phyloP scores from a whole-genome alignment of 2,888 invertebrate genomes.

The Onthophagus sagittarius region DNA sequence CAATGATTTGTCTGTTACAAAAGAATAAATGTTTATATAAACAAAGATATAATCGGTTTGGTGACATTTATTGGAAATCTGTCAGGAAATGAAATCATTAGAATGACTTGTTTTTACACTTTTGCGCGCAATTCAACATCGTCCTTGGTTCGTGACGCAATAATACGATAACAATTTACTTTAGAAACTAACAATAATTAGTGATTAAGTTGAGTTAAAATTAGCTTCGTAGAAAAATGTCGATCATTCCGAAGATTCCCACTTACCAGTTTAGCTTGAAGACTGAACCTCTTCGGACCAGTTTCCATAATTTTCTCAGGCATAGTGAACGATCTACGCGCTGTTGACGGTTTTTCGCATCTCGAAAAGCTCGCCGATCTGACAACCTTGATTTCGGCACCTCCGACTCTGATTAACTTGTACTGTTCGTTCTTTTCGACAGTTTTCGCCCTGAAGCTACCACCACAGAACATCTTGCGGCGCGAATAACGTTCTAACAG shows the following conservation, averaged over 20 bases:
- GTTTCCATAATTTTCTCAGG: constrained; percentile 38
- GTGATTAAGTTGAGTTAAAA: neutral
- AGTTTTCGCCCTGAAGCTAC: constrained; percentile 44
- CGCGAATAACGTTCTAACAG: neutral
- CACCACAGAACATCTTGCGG: constrained; percentile 41
- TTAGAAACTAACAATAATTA: too few relatives aligned
- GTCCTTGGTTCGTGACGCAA: too few relatives aligned
- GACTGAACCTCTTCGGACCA: constrained; percentile 25
- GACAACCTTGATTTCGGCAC: constrained; percentile 39
- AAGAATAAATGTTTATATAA: neutral
- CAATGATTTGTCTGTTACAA: too few relatives aligned
- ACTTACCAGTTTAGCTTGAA: constrained; percentile 27
- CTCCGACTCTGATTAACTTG: constrained; percentile 39
- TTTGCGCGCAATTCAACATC: too few relatives aligned
- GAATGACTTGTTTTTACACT: too few relatives aligned
- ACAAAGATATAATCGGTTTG: neutral
- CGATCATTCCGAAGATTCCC: neutral
- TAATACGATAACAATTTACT: too few relatives aligned
- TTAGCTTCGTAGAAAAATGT: neutral
- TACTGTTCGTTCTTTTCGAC: constrained; percentile 42
- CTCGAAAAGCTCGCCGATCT: constrained; percentile 33
- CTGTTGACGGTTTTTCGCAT: neutral
- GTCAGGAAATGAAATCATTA: too few relatives aligned
- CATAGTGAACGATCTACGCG: constrained; percentile 35
- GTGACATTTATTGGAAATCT: neutral